Percentiles rank a stretch among this genome's conserved stretches.
Conservation (phyloP, 2,888 invertebrate genomes). For the Lordiphosa fenestrarum region DNA sequence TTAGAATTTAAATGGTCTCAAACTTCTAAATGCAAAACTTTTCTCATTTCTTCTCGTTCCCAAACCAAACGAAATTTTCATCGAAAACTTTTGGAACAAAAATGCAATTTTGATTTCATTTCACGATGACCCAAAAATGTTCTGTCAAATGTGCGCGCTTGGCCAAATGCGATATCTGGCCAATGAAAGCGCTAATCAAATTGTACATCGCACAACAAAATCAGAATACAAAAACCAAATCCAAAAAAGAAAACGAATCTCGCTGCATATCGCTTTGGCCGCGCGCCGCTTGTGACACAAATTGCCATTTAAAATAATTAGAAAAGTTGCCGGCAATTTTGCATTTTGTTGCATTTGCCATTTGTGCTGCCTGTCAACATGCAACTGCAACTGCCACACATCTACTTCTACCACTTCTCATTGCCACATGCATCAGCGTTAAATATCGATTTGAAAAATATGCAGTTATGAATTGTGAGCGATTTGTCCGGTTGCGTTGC, state of each 20-base stretch:
- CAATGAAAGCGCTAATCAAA: conserved; percentile 23
- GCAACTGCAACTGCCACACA: conserved; percentile 27
- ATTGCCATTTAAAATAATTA: conserved; percentile 72
- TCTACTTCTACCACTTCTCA: neutral
- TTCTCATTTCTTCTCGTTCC: too few species aligned
- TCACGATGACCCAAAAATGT: too few species aligned
- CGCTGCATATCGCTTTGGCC: conserved; percentile 10
- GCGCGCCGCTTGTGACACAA: conserved; percentile 51
- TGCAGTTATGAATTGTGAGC: conserved; percentile 64
- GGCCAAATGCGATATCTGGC: too few species aligned
- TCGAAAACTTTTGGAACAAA: too few species aligned
- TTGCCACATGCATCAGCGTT: conserved; percentile 34
- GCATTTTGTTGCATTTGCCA: conserved; percentile 22
- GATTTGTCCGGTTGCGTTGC: conserved; percentile 27
- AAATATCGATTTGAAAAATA: conserved; percentile 70
- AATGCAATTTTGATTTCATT: too few species aligned
- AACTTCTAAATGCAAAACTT: too few species aligned
- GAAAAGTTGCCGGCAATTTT: conserved; percentile 57
- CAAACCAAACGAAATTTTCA: too few species aligned
- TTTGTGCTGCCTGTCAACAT: conserved; percentile 35
- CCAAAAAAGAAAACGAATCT: conserved; percentile 2
- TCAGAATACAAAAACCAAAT: neutral
- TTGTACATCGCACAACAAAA: conserved; percentile 19
- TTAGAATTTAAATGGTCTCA: too few species aligned
- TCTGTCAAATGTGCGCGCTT: too few species aligned